These are phyloP conservation scores for Tyto alba DNA, from an alignment of 2,113 vertebrate species.

Conservation along the genomic window DNA sequence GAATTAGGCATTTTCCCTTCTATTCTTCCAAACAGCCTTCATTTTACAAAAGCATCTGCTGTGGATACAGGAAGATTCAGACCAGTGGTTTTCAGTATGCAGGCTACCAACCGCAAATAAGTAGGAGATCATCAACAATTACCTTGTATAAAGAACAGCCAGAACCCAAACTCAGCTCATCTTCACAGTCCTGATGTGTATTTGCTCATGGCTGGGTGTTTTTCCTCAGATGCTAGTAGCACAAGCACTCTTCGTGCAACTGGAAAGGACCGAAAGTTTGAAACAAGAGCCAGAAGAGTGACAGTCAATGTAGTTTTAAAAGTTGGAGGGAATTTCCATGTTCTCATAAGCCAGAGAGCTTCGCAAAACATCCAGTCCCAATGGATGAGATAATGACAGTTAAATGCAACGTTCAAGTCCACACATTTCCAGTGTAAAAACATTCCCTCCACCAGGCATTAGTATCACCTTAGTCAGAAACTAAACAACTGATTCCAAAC, in stretches of 20 bases:
- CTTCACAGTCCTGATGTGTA: background rate
- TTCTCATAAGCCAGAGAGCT: background rate
- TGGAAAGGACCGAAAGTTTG: background rate
- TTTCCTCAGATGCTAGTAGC: background rate
- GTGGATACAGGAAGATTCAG: background rate
- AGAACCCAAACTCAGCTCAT: background rate
- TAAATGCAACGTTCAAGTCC: background rate
- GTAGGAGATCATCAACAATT: background rate
- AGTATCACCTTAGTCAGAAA: constrained; percentile 42
- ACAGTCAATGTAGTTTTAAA: background rate
- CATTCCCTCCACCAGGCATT: background rate
- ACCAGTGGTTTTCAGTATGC: constrained; percentile 24
- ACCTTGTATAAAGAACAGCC: background rate
- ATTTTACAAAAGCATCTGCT: constrained; percentile 18
- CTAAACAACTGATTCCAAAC: background rate
- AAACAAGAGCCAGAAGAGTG: background rate
- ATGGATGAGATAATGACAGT: background rate
- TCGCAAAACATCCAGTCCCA: background rate
- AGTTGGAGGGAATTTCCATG: background rate
- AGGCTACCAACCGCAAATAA: background rate
- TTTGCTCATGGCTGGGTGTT: background rate
- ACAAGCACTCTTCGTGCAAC: background rate
- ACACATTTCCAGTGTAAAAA: constrained; percentile 1
- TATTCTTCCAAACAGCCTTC: constrained; percentile 4
- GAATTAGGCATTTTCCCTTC: constrained; percentile 23